Evolutionary conservation across 2,888 invertebrate genomes (phyloP), one percentile per base, ranked within the genome.

Genomic region (Drosophila monieri): DNA sequence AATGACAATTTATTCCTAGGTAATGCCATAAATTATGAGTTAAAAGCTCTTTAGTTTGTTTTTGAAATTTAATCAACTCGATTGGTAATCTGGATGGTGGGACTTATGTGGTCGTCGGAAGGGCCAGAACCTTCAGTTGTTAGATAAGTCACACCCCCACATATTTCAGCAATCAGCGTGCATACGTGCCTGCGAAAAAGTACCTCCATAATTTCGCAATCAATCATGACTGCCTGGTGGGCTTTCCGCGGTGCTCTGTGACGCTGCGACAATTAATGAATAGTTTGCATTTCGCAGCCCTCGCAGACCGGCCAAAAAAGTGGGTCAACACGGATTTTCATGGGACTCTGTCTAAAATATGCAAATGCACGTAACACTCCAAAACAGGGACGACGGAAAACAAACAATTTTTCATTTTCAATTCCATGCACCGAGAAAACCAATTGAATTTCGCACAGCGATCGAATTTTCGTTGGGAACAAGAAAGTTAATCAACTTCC

Each of bases 371-470:
- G 62, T 57, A 61, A 59, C 58, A 71, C 35, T 48, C 47, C 37
- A 15, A 10, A 32, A n/a, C 6, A 46, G 18, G 3, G 59, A 12
- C 43, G 30, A n/a, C 47, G 41, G 48, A 60, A 52, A 35, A 61
- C 43, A 66, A 74, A 68, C 68, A 77, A 61, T 56, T 64, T 77
- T 73, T 77, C 39, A 41, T 15, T 9, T 15, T n/a, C 6, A 35
- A n/a, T 67, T 41, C 41, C 18, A 58, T 52, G 52, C 54, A 65
- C 64, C 73, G 64, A 65, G 67, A 23, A 41, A 55, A 61, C 62
- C 78, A 83, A 83, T 80, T 80, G 60, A 84, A 74, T 72, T 74
- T 66, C 59, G 47, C 58, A 80, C 60, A 74, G 59, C 41, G 52
- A 52, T 73, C 51, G 47, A 58, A 68, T 75, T 54, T 48, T 58